Conservation (phyloP, 2,113 vertebrate species). For the Thermophis baileyi region DNA sequence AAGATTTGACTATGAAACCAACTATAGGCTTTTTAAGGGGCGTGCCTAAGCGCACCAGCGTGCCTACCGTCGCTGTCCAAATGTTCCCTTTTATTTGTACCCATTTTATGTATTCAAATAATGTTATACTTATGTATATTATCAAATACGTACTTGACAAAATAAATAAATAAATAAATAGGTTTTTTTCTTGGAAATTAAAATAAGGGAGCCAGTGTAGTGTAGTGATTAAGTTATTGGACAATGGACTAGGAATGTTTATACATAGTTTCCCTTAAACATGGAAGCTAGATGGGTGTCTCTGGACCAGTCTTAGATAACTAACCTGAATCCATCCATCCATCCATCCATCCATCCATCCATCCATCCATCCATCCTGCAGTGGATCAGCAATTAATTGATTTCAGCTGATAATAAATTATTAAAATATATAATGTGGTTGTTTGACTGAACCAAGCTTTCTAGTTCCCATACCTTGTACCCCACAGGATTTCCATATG, state of each 20-base stretch:
- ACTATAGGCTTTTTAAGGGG: background rate
- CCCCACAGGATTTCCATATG: constrained; percentile 80
- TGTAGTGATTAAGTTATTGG: background rate
- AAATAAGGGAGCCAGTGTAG: background rate
- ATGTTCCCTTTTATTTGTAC: too few relatives aligned
- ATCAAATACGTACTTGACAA: too few relatives aligned
- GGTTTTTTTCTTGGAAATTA: background rate
- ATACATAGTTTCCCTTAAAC: background rate
- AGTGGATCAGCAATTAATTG: background rate
- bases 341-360: background rate
- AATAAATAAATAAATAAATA: too few relatives aligned
- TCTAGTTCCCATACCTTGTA: constrained; percentile 74
- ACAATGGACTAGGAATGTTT: background rate
- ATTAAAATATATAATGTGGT: background rate
- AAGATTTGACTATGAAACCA: background rate
- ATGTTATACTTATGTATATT: too few relatives aligned
- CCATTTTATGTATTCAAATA: too few relatives aligned
- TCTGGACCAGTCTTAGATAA: background rate
- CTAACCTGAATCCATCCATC: background rate
- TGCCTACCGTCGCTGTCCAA: too few relatives aligned
- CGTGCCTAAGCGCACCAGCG: too few relatives aligned
- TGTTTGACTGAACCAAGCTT: background rate
- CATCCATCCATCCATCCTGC: background rate
- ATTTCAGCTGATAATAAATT: background rate
- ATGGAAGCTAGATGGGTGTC: background rate